Evolutionary conservation across 2,888 invertebrate genomes (phyloP).

Genomic region (Cephalotes varians): DNA sequence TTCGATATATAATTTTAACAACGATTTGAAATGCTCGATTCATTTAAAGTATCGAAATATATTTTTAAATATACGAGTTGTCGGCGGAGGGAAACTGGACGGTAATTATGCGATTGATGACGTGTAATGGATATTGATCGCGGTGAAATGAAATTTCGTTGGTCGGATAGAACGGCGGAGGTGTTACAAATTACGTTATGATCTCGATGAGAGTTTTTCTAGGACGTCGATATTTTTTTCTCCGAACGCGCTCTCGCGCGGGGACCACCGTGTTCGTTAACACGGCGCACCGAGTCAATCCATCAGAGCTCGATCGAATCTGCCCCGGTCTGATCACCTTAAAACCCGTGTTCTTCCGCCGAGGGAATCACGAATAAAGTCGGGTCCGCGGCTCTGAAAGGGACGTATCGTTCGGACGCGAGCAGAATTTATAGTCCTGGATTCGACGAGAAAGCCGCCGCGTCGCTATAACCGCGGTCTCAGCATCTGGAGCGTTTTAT

Average conservation of each 20-base stretch:
- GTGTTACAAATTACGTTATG: slow-evolving; percentile 45
- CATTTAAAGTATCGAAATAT: background rate
- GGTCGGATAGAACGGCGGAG: background rate
- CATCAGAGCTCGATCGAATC: slow-evolving; percentile 61
- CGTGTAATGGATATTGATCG: slow-evolving; percentile 4
- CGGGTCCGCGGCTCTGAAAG: slow-evolving; percentile 61
- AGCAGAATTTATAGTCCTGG: slow-evolving; percentile 69
- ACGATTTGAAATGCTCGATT: background rate
- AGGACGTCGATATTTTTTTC: slow-evolving; percentile 40
- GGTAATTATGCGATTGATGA: slow-evolving; percentile 17
- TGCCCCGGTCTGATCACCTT: slow-evolving; percentile 60
- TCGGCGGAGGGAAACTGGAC: background rate
- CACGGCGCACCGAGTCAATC: slow-evolving; percentile 66
- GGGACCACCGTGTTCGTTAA: slow-evolving; percentile 73
- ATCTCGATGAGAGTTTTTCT: slow-evolving; percentile 38
- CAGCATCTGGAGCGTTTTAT: slow-evolving; percentile 77
- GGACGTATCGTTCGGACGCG: slow-evolving; percentile 71
- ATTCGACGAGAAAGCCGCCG: slow-evolving; percentile 3
- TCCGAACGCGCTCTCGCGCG: slow-evolving; percentile 9
- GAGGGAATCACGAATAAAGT: slow-evolving; percentile 65
- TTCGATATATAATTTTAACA: background rate
- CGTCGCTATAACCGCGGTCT: slow-evolving; percentile 42
- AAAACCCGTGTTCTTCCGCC: slow-evolving; percentile 66
- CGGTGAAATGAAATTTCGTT: slow-evolving; percentile 27
- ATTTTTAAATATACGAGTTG: background rate